Evolutionary conservation across 2,888 invertebrate species (phyloP), one percentile per base, ranked within the genome.

Genomic region (Cataglyphis albicans): DNA sequence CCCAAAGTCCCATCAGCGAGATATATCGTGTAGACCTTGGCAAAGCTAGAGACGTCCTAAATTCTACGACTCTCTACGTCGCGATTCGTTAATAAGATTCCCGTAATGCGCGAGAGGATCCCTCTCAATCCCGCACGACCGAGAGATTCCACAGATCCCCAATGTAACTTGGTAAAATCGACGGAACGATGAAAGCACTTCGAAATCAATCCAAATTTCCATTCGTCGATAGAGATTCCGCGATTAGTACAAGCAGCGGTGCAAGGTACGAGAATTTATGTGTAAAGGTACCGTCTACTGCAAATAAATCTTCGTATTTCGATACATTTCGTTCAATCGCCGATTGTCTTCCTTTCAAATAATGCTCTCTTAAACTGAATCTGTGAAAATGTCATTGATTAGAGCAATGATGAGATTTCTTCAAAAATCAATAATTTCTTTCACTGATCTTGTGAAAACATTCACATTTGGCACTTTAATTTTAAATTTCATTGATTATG

Each of bases 1-100:
- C 92, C 92, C 86, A 65, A 92, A 90, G 92, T 91, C 90, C 92
- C 89, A 93, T 93, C 92, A 90, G 82, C 83, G 87, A 90, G 89
- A 92, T 89, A 92, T 91, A 92, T 91, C 90, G 86, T 84, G 67
- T 81, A 87, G 87, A 89, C 88, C 86, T 89, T 87, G 88, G 86
- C 86, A 89, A 87, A 87, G 32, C 78, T 55, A 74, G 76, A 81
- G 86, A 41, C 57, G 55, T 75, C 67, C 72, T 84, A 85, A 87
- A 87, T 86, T 87, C 82, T 75, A 52, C 65, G 76, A 41, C 52
- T 68, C 73, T 67, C 81, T 82, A 61, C 74, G 32, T 48, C 29
- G 61, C 67, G 75, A 63, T 78, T 75, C 73, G 85, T 83, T 89
- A 89, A 89, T 89, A 86, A 89, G 85, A 86, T 80, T 67, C 67